phyloP scores from a whole-genome alignment of 2,797 vertebrate genomes.

The Megaceryle alcyon region DNA sequence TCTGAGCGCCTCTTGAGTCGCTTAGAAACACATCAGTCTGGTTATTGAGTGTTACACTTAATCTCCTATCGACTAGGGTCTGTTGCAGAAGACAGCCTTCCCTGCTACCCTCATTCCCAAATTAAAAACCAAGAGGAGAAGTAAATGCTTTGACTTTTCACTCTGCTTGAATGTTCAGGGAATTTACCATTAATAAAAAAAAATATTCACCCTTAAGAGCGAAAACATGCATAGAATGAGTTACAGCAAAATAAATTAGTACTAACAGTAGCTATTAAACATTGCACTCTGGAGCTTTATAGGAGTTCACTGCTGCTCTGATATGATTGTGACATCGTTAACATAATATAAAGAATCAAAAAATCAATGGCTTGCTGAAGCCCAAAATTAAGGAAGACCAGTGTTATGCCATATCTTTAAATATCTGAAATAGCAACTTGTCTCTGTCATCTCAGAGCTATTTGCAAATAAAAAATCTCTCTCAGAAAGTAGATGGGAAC shows the following conservation, averaged over 20 bases:
- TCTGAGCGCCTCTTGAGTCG: background rate
- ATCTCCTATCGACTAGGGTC: slow-evolving; percentile 58
- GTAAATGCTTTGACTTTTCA: slow-evolving; percentile 31
- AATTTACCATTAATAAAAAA: background rate
- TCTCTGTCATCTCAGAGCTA: slow-evolving; percentile 33
- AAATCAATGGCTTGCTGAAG: slow-evolving; percentile 69
- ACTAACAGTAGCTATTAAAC: slow-evolving; percentile 55
- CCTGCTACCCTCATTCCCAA: background rate
- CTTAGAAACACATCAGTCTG: slow-evolving; percentile 19
- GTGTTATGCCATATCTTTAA: background rate
- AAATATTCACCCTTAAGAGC: background rate
- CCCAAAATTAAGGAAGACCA: slow-evolving; percentile 58
- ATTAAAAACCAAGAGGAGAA: slow-evolving; percentile 38
- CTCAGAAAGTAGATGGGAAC: slow-evolving; percentile 1
- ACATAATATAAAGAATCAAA: slow-evolving; percentile 63
- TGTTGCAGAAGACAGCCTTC: background rate
- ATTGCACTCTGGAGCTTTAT: slow-evolving; percentile 56
- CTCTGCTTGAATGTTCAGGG: background rate
- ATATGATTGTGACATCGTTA: slow-evolving; percentile 65
- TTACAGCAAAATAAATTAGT: slow-evolving; percentile 60
- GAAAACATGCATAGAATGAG: background rate
- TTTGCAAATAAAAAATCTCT: slow-evolving; percentile 33
- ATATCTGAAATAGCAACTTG: slow-evolving; percentile 37
- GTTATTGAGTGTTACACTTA: slow-evolving; percentile 60
- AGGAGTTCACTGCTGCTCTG: slow-evolving; percentile 34